Conservation (phyloP, 2,797 vertebrate species). For the Phylloscopus collybita region DNA sequence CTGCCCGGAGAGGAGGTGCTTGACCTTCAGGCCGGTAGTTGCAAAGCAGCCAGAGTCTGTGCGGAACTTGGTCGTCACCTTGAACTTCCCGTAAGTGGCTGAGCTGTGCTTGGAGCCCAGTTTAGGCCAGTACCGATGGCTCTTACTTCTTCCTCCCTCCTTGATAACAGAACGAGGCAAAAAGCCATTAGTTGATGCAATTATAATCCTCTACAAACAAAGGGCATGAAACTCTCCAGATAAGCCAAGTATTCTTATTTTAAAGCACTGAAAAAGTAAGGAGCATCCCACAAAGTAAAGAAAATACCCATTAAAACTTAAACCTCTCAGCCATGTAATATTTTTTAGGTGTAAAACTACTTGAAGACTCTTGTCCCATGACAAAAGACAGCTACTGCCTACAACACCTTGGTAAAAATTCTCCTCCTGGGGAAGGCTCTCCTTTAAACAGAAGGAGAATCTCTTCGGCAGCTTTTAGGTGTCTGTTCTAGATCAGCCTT, state of each 20-base stretch:
- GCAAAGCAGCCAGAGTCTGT: conserved; percentile 97
- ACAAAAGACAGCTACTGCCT: not conserved
- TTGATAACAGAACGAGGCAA: conserved; percentile 57
- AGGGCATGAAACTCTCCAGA: not conserved
- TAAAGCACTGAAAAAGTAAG: not conserved
- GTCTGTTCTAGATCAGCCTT: conserved; percentile 1
- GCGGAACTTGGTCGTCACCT: conserved; percentile 97
- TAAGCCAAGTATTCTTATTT: not conserved
- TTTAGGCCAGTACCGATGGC: conserved; percentile 98
- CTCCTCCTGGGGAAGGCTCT: not conserved
- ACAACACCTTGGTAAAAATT: not conserved
- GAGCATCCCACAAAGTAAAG: not conserved
- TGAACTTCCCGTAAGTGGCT: conserved; percentile 96
- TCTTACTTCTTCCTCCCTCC: conserved; percentile 94
- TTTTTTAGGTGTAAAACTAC: not conserved
- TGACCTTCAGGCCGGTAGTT: conserved; percentile 96
- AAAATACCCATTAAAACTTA: not conserved
- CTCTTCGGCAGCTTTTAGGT: not conserved
- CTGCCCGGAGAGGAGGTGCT: conserved; percentile 93
- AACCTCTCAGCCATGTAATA: not conserved
- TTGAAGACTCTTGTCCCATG: not conserved
- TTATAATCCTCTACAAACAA: not conserved
- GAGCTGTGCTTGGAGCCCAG: conserved; percentile 97
- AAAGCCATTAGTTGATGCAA: not conserved
- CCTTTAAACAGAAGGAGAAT: conserved; percentile 1